Conservation (phyloP, 2,113 vertebrate genomes). For the Vulpes vulpes region DNA sequence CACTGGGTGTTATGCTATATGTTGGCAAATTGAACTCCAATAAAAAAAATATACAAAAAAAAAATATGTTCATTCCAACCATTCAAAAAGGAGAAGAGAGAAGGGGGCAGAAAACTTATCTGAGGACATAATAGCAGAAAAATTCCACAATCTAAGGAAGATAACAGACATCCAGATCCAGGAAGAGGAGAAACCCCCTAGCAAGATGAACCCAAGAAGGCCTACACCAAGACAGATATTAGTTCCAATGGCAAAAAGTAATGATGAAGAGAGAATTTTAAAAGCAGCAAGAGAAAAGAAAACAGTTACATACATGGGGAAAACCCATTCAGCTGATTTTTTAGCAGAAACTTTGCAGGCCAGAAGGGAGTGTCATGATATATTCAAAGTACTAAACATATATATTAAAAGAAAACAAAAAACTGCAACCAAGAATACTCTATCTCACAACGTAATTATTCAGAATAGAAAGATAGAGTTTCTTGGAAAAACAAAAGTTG, state of each 20-base stretch:
- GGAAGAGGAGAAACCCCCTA: neutral
- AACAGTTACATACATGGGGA: neutral
- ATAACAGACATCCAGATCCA: neutral
- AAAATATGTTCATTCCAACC: neutral
- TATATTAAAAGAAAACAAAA: neutral
- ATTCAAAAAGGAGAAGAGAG: neutral
- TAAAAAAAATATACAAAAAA: too few species aligned
- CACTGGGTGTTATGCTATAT: too few species aligned
- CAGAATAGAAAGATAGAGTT: neutral
- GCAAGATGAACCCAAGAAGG: neutral
- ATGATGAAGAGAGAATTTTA: neutral
- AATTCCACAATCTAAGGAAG: neutral
- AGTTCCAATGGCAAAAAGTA: neutral
- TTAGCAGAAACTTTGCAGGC: neutral
- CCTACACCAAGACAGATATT: neutral
- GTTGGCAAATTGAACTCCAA: too few species aligned
- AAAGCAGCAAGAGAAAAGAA: neutral
- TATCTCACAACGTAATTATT: neutral
- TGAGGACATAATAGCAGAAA: neutral
- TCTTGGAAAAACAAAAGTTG: neutral
- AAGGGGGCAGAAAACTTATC: neutral
- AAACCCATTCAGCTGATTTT: neutral
- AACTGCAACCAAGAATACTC: neutral
- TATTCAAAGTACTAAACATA: neutral
- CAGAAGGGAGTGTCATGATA: neutral